Base-by-base conservation (phyloP, 2,113 vertebrate species). In the Chrysochloris asiatica region DNA sequence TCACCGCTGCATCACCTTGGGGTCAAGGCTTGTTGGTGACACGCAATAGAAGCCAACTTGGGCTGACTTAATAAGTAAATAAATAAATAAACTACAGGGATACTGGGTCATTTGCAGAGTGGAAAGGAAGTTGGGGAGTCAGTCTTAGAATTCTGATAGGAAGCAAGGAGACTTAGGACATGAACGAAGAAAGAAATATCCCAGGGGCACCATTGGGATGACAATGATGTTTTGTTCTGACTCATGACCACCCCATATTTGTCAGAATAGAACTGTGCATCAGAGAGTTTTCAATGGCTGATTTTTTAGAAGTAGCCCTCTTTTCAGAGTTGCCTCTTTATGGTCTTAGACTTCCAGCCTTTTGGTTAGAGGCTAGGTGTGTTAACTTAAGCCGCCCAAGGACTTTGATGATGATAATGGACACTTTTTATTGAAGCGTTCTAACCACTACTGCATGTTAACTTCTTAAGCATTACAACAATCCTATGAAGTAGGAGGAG, bases 361-460 rank as follows among this genome's bases (percentile, higher is more conserved):
- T 38, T 63, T 30, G 9, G 30, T 63, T 30, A 33, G 59, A 26
- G 12, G 36, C n/a, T 38, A 16, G 9, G 8, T 38, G 19, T 24
- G n/a, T 67, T 67, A 67, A 38, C 36, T 38, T 24, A 7, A 19
- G 38, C 19, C 17, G 22, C 36, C 19, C 19, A 69, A 33, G 36
- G 36, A 38, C 67, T 38, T 38, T 3, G 61, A 13, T 17, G 56
- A 26, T 1, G 8, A 3, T 33, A n/a, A 10, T 0, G 6, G 48
- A 36, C 21, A 0, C 3, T 30, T 22, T 41, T 8, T 7, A 21
- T 0, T 13, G 48, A 48, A 5, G 17, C 28, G 2, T n/a, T 54
- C 56, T 21, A 3, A 43, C 21, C 8, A 1, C 33, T 0, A 5
- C 6, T 30, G 4, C 26, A 4, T 38, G 21, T 84, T n/a, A n/a